These are phyloP conservation scores for Tapera naevia DNA, from an alignment of 2,797 vertebrate genomes.

Conservation along the genomic window DNA sequence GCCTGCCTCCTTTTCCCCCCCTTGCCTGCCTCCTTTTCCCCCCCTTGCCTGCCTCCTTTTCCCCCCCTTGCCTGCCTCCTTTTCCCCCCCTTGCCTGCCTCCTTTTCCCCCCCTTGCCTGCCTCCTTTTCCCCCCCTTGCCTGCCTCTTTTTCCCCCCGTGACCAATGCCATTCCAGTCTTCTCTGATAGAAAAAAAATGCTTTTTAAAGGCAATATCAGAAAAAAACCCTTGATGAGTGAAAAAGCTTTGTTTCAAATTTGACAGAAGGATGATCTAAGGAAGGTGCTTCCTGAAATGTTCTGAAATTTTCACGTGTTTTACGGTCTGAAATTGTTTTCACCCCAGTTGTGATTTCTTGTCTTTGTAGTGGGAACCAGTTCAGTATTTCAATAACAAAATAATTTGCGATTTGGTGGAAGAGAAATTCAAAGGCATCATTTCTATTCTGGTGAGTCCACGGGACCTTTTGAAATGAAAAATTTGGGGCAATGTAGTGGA, in stretches of 20 bases:
- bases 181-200: neutral
- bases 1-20: too few species aligned
- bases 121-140: too few species aligned
- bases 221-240: neutral
- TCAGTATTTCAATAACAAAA: conserved; percentile 98
- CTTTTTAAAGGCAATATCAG: neutral
- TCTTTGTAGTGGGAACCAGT: conserved; percentile 93
- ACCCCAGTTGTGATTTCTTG: neutral
- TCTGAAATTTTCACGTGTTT: neutral
- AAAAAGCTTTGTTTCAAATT: neutral
- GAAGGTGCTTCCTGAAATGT: neutral
- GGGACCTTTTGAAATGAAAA: neutral
- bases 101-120: too few species aligned
- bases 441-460: conserved; percentile 88
- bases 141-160: too few species aligned
- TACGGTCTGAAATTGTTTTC: neutral
- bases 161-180: neutral
- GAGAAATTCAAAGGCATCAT: conserved; percentile 99
- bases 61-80: too few species aligned
- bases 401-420: conserved; percentile 97
- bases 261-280: neutral
- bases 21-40: too few species aligned
- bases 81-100: too few species aligned
- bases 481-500: neutral
- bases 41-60: too few species aligned